Percentiles rank a stretch among this genome's conserved stretches.
These are phyloP conservation scores for Bombylius major DNA, from an alignment of 2,888 invertebrate genomes.

Conservation along the genomic window DNA sequence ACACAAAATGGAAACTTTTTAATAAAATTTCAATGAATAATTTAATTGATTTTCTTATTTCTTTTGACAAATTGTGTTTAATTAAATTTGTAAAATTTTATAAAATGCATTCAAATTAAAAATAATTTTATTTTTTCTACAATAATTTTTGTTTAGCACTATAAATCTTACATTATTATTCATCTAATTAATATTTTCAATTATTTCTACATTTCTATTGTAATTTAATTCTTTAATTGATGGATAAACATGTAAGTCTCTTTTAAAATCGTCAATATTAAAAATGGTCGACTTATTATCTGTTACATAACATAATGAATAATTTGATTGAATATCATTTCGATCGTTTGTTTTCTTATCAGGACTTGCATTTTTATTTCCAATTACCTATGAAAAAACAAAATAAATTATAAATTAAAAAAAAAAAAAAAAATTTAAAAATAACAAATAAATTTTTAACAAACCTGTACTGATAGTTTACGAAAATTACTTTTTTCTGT, in stretches of 20 bases:
- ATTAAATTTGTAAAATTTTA: too few species aligned
- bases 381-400: slow-evolving; percentile 9
- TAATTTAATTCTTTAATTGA: slow-evolving; percentile 21
- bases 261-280: slow-evolving; percentile 27
- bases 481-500: slow-evolving; percentile 27
- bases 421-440: not conserved
- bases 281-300: slow-evolving; percentile 25
- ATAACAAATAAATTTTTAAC: slow-evolving; percentile 17
- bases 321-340: not conserved
- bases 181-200: not conserved
- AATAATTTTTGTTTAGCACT: not conserved
- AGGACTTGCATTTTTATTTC: slow-evolving; percentile 1
- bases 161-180: not conserved
- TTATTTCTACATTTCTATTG: not conserved
- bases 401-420: slow-evolving; percentile 3
- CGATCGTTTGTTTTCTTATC: not conserved
- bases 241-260: slow-evolving; percentile 27
- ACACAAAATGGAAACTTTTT: too few species aligned
- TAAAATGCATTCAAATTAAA: too few species aligned
- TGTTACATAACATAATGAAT: slow-evolving; percentile 5
- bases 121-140: not conserved
- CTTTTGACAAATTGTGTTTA: too few species aligned
- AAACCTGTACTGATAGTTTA: slow-evolving; percentile 33
- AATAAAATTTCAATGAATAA: too few species aligned
- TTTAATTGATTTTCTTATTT: too few species aligned